Evolutionary conservation across 2,888 invertebrate genomes (phyloP), one percentile per base, ranked within the genome.

Genomic region (Nasonovia ribisnigri): DNA sequence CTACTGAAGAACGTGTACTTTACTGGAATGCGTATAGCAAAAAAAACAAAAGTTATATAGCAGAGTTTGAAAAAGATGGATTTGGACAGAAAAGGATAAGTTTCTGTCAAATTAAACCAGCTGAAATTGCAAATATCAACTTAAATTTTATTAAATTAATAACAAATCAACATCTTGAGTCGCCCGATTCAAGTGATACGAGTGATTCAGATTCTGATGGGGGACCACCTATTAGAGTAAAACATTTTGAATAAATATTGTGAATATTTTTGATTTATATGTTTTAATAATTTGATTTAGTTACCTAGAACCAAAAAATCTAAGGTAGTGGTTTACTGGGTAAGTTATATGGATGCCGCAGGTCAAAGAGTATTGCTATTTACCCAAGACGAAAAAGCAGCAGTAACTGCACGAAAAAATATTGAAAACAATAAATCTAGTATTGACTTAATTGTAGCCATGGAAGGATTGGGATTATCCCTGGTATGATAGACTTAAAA

Each of bases 1-100:
- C 98, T 0, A 97, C 97, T 0, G 97, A 97, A 93, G 97, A 97
- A 29, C 96, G 98, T 94, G 96, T 96, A 91, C 96, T 98, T 4
- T 96, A 97, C 95, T 98, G 98, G 98, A 98, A 98, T 95, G 97
- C 98, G 29, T 98, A 98, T 95, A 98, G 97, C 95, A 97, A 97
- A 95, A 97, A 97, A 95, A 97, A 97, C 60, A 96, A 97, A 94
- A 98, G 98, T 93, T 97, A 97, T 95, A 96, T 96, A 2, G 97
- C 97, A n/a, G 97, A 97, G 95, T 97, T 98, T 95, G 96, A 96
- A 94, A 97, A 96, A 96, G 96, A 97, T 95, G 96, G 95, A 57
- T 96, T 95, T 92, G 96, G 98, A 0, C 97, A 97, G 95, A 97
- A 97, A 95, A 97, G 96, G 95, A 97, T 98, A 3, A 97, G 97